phyloP scores from a whole-genome alignment of 2,888 invertebrate genomes.

The Drosophila emarginata region DNA sequence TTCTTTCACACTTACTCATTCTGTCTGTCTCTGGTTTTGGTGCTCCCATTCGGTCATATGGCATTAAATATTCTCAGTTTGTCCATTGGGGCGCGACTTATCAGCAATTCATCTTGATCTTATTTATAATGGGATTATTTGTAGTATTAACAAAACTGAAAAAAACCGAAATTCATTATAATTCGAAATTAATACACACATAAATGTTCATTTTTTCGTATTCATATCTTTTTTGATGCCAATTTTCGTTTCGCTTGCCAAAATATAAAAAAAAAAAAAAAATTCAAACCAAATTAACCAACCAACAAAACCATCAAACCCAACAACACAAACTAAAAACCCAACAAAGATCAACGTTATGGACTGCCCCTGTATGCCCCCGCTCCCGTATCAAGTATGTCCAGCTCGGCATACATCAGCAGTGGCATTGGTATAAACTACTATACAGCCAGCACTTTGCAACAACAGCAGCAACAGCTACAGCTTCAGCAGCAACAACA shows the following conservation, averaged over 20 bases:
- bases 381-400: conserved; percentile 70
- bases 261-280: conserved; percentile 30
- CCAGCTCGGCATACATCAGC: conserved; percentile 76
- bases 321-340: conserved; percentile 40
- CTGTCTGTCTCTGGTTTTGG: background rate
- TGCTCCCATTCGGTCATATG: background rate
- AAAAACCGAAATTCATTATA: conserved; percentile 22
- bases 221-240: conserved; percentile 59
- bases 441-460: conserved; percentile 62
- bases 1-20: background rate
- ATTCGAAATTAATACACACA: conserved; percentile 63
- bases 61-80: background rate
- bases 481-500: conserved; percentile 46
- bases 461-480: conserved; percentile 42
- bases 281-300: conserved; percentile 25
- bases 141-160: background rate
- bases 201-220: conserved; percentile 66
- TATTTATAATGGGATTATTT: background rate
- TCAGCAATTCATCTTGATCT: background rate
- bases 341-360: conserved; percentile 71
- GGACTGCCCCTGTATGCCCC: conserved; percentile 39
- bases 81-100: background rate
- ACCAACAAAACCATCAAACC: conserved; percentile 26
- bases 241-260: conserved; percentile 63
- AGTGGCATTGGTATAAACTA: conserved; percentile 79